phyloP scores from a whole-genome alignment of 1,140 invertebrate species.

The Gonatopus flavifemur region DNA sequence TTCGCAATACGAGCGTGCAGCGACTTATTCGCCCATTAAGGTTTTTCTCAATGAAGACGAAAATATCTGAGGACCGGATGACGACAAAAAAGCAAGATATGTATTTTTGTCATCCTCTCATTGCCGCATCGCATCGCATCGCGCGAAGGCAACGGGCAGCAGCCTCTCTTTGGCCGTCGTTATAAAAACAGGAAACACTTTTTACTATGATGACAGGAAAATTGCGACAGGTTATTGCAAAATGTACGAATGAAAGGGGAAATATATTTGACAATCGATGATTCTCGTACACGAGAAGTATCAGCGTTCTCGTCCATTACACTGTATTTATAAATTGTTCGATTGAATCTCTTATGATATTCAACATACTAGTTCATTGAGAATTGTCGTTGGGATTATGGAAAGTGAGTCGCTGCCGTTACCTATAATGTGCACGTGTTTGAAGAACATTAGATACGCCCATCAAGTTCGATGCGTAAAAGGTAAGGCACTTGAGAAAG shows the following conservation, averaged over 20 bases:
- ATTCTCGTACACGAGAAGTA: no score
- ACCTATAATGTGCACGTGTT: background rate
- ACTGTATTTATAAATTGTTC: no score
- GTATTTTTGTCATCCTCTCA: constrained; percentile 32
- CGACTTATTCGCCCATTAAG: constrained; percentile 10
- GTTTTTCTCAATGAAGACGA: constrained; percentile 29
- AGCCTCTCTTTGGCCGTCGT: constrained; percentile 5
- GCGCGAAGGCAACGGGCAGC: background rate
- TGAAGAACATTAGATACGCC: constrained; percentile 15
- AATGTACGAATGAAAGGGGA: no score
- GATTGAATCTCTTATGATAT: no score
- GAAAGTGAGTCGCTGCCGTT: no score
- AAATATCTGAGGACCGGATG: constrained; percentile 30
- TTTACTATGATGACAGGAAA: constrained; percentile 18
- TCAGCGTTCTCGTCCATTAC: no score
- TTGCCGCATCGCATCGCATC: background rate
- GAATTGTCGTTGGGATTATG: no score
- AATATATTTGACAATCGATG: no score
- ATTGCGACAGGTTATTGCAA: no score
- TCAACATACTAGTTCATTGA: no score
- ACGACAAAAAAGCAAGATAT: constrained; percentile 15
- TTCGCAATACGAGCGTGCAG: no score
- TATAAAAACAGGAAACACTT: constrained; percentile 26
- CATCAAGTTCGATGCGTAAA: constrained; percentile 2
- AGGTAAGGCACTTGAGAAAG: background rate